Base-by-base conservation (phyloP, 2,888 invertebrate genomes). In the Chouioia cunea region DNA sequence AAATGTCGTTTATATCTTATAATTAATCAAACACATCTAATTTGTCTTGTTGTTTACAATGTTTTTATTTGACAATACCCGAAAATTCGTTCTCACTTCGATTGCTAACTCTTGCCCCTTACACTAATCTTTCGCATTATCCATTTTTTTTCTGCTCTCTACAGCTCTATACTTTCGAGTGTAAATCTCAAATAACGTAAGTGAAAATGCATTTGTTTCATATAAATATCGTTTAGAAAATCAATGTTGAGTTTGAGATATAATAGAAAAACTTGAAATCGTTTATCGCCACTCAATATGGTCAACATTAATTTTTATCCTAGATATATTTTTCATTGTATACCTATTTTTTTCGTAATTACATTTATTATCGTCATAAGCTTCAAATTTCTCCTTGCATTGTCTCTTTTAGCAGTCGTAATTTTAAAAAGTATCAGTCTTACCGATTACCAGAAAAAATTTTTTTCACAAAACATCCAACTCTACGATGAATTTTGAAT, bases 371-470 rank as follows among this genome's bases (percentile, higher is more conserved):
- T 56, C 50, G 54, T 60, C 15, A 69, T 56, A 50, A 70, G 70
- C 16, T 59, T 63, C 52, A 23, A 23, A n/a, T 59, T 60, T 70
- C 6, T 47, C 44, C 12, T 65, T 23, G 58, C 36, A 58, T 50
- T 58, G 53, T 69, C 43, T n/a, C 22, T 23, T 20, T 18, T 20
- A 65, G 52, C 48, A n/a, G 27, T 50, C 12, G 43, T 18, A 15
- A 56, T 66, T 70, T 70, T 56, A 67, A 70, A 68, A 59, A 10
- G 52, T 62, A 63, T 73, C 73, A 73, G 73, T 73, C 73, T 73
- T 73, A 70, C 67, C 50, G 50, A 73, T 64, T 59, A 60, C 46
- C 54, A 67, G 50, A 54, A n/a, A 16, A 27, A 56, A 50, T 20
- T 18, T 18, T 50, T 50, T 16, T 20, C 16, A 48, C 48, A n/a